phyloP scores from a whole-genome alignment of 2,113 vertebrate genomes.

The Fukomys damarensis region DNA sequence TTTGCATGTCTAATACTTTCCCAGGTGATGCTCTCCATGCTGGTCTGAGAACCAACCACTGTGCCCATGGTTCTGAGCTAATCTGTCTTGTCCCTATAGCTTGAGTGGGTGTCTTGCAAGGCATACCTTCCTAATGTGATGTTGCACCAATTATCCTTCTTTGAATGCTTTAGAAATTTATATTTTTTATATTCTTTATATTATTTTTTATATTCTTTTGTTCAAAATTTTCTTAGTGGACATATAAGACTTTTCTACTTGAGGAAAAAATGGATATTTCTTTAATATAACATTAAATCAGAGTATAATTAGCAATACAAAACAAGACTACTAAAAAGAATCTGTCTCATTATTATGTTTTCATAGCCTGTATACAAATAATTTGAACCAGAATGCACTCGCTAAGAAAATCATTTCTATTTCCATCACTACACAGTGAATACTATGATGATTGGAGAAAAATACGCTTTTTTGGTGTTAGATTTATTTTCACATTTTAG shows the following conservation, averaged over 20 bases:
- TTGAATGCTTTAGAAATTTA: slow-evolving; percentile 9
- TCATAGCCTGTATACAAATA: neutral
- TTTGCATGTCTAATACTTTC: neutral
- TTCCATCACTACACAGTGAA: neutral
- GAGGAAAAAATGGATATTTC: neutral
- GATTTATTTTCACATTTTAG: slow-evolving; percentile 11
- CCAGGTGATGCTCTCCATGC: neutral
- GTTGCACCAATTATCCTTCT: neutral
- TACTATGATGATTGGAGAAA: neutral
- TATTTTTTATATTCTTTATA: neutral
- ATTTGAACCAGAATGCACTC: slow-evolving; percentile 51
- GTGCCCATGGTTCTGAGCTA: neutral
- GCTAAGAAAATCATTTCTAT: slow-evolving; percentile 16
- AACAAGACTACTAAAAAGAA: slow-evolving; percentile 11
- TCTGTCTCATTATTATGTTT: slow-evolving; percentile 35
- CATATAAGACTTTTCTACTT: neutral
- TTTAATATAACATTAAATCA: slow-evolving; percentile 33
- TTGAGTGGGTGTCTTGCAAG: neutral
- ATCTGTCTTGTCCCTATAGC: accelerated
- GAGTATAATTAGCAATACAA: slow-evolving; percentile 5
- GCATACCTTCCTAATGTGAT: neutral
- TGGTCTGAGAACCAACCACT: neutral
- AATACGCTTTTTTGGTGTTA: neutral
- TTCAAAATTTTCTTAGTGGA: slow-evolving; percentile 17
- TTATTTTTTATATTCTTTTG: neutral